phyloP scores from a whole-genome alignment of 2,113 vertebrate species.

The Gorsachius goisagi region DNA sequence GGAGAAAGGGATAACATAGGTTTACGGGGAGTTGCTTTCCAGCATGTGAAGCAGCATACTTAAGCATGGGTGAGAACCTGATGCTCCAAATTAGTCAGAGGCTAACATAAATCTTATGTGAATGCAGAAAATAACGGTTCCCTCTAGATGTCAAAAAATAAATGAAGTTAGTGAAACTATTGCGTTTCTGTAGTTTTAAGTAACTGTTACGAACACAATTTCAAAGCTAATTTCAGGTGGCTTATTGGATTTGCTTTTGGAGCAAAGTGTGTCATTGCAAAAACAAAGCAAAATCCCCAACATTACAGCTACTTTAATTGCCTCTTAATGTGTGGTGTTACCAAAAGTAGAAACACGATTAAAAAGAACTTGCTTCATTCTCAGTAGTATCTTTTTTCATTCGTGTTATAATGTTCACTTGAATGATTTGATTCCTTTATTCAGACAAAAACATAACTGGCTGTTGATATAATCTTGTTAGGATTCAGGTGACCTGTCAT shows the following conservation, averaged over 20 bases:
- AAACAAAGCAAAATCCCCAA: not conserved
- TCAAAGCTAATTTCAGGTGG: not conserved
- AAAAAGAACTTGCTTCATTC: slow-evolving; percentile 28
- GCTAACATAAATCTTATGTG: not conserved
- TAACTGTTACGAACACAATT: not conserved
- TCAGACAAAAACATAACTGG: not conserved
- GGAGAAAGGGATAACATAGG: accelerated
- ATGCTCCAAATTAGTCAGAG: not conserved
- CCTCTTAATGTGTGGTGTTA: not conserved
- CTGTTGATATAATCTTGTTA: not conserved
- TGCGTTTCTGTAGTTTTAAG: not conserved
- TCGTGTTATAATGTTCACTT: slow-evolving; percentile 5
- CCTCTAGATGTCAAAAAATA: not conserved
- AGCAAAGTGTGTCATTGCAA: not conserved
- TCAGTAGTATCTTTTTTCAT: slow-evolving; percentile 18
- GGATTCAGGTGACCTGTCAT: slow-evolving; percentile 23
- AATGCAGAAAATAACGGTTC: not conserved
- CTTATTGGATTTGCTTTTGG: not conserved
- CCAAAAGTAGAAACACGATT: slow-evolving; percentile 51
- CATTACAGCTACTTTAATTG: slow-evolving; percentile 40
- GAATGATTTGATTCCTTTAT: slow-evolving; percentile 13
- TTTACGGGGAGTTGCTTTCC: not conserved
- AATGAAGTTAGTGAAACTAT: not conserved
- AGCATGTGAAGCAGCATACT: not conserved
- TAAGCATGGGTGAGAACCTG: not conserved